Evolutionary conservation across 2,113 vertebrate genomes (phyloP).

Genomic region (Calyptommatus sinebrachiatus): DNA sequence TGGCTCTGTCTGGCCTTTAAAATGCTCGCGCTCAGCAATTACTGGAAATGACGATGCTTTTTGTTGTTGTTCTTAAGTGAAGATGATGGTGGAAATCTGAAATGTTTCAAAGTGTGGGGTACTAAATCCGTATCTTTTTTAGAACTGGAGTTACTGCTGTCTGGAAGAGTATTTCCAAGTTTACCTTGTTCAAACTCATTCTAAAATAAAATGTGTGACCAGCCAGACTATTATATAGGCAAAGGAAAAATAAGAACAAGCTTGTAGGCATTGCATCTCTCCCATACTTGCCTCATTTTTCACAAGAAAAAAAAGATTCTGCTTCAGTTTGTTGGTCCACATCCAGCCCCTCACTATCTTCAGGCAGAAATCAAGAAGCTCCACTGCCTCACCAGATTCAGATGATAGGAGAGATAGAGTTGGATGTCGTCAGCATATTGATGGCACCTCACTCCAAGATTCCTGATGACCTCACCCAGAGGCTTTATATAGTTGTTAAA

Average conservation of each 20-base stretch:
- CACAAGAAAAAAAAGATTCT: not conserved
- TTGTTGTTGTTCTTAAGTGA: not conserved
- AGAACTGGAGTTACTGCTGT: not conserved
- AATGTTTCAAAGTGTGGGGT: not conserved
- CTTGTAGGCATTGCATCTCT: not conserved
- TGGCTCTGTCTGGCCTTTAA: constrained; percentile 13
- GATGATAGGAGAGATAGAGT: no score
- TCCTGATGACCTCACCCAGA: no score
- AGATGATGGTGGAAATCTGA: not conserved
- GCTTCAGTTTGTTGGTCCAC: no score
- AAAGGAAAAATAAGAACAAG: not conserved
- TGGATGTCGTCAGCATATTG: no score
- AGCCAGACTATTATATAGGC: not conserved
- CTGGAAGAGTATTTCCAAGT: not conserved
- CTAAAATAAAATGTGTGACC: not conserved
- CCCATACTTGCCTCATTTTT: not conserved
- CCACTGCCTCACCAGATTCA: no score
- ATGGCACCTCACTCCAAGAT: no score
- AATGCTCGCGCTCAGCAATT: constrained; percentile 10
- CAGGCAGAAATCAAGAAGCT: no score
- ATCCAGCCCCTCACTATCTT: no score
- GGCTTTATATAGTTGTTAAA: no score
- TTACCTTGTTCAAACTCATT: not conserved
- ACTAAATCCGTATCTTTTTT: not conserved
- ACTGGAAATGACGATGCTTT: not conserved